Base-by-base conservation (phyloP, 2,113 vertebrate species). In the Perca schrenkii region DNA sequence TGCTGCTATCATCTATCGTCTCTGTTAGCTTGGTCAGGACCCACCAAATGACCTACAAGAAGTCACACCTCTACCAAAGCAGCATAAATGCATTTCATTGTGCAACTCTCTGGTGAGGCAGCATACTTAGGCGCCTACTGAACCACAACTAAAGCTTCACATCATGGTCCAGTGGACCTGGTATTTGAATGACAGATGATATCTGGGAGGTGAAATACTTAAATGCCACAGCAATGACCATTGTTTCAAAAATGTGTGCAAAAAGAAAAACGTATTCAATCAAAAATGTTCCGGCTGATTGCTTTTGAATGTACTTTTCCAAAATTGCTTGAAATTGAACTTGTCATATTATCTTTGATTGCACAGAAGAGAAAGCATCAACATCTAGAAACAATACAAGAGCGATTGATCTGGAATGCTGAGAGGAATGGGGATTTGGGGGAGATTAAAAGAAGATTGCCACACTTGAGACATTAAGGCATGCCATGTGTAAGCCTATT, bases 221-320 rank as follows among this genome's bases (percentile, higher is more conserved):
- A 65, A 50, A 75, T 6, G 7, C 47, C 47, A 66, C 53, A 63
- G 47, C 28, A 62, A 64, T 34, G 47, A 54, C 17, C 49, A 17
- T 28, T 15, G 50, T 28, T 31, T 16, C 21, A 49, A 28, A 68
- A 58, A 57, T 21, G 28, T 40, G 40, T 47, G n/a, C 57, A 67
- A 74, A 77, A 75, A 31, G 6, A 43, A 6, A 68, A 31, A 31
- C 15, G 14, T 15, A 15, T 6, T 25, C 4, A 11, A 31, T 34
- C 74, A 60, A 65, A 21, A 62, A 47, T 80, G 40, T 22, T 22
- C 14, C 46, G 40, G 62, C 47, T 60, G 22, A 68, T 58, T 76
- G 56, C 53, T 64, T 40, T 56, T 25, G 21, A 50, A 56, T 66
- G 22, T 31, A 50, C 46, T 60, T 54, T 58, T 31, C 28, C 28